Evolutionary conservation across 2,888 invertebrate genomes (phyloP), one percentile per base, ranked within the genome.

Genomic region (Lycia hirtaria): DNA sequence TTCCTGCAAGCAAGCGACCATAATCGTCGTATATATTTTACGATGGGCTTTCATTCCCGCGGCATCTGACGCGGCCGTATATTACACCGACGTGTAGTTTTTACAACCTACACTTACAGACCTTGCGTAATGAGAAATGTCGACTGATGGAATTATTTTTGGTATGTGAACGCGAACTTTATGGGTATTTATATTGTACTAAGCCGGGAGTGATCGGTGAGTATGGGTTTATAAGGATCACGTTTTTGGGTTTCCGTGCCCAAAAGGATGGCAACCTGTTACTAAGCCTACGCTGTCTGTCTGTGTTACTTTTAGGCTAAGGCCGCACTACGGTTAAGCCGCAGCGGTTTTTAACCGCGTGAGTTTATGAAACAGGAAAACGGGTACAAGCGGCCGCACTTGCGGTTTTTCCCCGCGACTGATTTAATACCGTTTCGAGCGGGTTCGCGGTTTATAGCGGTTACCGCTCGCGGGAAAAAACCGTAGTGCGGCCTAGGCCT

Each of bases 11-110:
- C 41, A 10, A 33, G 49, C 43, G 49, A 52, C 33, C 58, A 63
- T 74, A 72, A 72, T 70, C 52, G 61, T 52, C 57, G 68, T 72
- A 69, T 68, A 72, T 73, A 69, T 75, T 78, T 79, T 79, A 78
- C 75, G 78, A 75, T 62, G 67, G 60, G 68, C 71, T 66, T 67
- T 66, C 69, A 60, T 59, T 35, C 67, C 67, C 55, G 68, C 69
- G 80, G 78, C 78, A 75, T 66, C 59, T 76, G 79, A 76, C 76
- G 69, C 56, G 57, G 58, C 49, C 65, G 66, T 78, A 78, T 76
- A 76, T 76, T 71, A 74, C 72, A 24, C 47, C 55, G 63, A 20
- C 65, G 65, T 65, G 50, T 54, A 56, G 59, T 44, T 65, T 60
- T 64, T 65, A 75, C 66, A 63, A 24, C 70, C 60, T 51, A 64